A percentile compares a stretch with the other conserved stretches of the same genome.
Conservation (phyloP, 2,797 vertebrate genomes). For the Schizopygopsis pylzovi region DNA sequence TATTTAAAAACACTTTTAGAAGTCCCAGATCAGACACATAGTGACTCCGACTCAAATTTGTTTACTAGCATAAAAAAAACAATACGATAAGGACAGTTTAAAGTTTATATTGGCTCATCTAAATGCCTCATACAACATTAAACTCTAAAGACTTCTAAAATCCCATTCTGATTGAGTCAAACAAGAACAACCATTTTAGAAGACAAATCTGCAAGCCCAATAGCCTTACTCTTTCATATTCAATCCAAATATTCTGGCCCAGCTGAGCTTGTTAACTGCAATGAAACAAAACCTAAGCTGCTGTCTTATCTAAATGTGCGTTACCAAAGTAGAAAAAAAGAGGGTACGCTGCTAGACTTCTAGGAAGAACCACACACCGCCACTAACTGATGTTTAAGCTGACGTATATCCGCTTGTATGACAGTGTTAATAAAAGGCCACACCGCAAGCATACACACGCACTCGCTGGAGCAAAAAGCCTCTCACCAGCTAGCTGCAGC, state of each 20-base stretch:
- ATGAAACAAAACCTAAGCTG: background rate
- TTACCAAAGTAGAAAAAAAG: slow-evolving; percentile 22
- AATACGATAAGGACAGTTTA: background rate
- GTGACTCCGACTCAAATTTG: background rate
- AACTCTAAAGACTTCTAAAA: background rate
- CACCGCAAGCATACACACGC: slow-evolving; percentile 64
- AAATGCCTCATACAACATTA: background rate
- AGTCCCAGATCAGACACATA: background rate
- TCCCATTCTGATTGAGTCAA: background rate
- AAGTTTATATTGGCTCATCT: background rate
- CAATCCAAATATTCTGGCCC: slow-evolving; percentile 9
- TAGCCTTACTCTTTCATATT: background rate
- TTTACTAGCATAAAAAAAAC: background rate
- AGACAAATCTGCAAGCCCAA: background rate
- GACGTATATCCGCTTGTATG: slow-evolving; percentile 70
- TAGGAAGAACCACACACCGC: slow-evolving; percentile 82
- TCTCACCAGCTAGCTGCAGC: slow-evolving; percentile 55
- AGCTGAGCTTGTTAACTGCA: background rate
- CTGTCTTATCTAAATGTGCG: slow-evolving; percentile 30
- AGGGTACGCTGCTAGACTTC: slow-evolving; percentile 65
- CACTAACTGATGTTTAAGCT: slow-evolving; percentile 55
- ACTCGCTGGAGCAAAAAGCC: background rate
- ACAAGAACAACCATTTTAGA: background rate
- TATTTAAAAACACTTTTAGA: background rate
- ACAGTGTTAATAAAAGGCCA: slow-evolving; percentile 72